Percentiles rank a stretch among this genome's conserved stretches.
phyloP scores from a whole-genome alignment of 1,140 invertebrate genomes.

The Elysia chlorotica region DNA sequence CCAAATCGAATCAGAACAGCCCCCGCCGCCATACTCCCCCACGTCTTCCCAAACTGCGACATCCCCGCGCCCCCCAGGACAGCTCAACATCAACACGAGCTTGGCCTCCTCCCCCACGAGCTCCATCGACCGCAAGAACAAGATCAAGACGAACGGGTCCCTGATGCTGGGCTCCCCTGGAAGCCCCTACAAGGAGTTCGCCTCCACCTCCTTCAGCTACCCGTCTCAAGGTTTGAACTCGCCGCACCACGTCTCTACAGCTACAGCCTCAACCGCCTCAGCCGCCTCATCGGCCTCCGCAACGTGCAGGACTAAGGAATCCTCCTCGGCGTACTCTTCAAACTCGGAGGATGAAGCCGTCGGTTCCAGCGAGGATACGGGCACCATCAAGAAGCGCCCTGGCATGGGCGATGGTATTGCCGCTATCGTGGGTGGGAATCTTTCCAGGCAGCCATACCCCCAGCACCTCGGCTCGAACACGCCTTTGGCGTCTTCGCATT shows the following conservation, averaged over 20 bases:
- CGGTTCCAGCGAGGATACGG: slow-evolving; percentile 66
- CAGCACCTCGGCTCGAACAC: no score
- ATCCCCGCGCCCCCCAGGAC: no score
- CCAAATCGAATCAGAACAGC: no score
- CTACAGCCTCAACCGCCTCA: neutral
- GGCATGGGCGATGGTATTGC: slow-evolving; percentile 7
- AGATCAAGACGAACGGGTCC: slow-evolving; percentile 61
- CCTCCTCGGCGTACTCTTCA: slow-evolving; percentile 64
- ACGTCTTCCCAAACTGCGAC: no score
- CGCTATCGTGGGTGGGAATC: no score
- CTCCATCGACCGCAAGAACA: slow-evolving; percentile 42
- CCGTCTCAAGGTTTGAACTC: no score
- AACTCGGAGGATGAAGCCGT: slow-evolving; percentile 86
- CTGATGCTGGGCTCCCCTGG: slow-evolving; percentile 51
- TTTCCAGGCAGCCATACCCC: no score
- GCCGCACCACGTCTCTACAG: neutral
- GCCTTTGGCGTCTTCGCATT: no score
- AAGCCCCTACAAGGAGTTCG: slow-evolving; percentile 49
- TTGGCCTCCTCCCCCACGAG: slow-evolving; percentile 15
- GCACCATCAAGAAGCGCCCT: slow-evolving; percentile 64
- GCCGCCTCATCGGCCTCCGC: neutral
- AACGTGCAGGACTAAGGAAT: neutral
- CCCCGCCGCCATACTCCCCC: no score
- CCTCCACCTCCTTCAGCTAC: no score
- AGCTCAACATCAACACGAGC: neutral